Base-by-base conservation (phyloP, 1,140 invertebrate species). In the Leptinotarsa undecemlineata region DNA sequence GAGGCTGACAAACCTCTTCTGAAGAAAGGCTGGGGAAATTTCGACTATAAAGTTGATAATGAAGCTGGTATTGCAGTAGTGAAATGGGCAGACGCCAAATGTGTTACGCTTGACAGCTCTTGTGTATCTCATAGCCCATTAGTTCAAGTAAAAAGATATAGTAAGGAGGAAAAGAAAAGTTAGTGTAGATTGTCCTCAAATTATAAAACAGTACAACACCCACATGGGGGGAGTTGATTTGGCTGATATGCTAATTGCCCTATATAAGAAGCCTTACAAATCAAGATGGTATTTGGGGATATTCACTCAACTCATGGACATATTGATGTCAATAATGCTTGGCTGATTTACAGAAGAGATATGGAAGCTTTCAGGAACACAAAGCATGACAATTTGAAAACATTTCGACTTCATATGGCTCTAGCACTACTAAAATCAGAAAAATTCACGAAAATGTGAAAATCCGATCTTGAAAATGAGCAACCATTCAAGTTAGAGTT, bases 191-290 rank as follows among this genome's bases (percentile, higher is more conserved):
- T 15, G 76, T 19, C 76, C 73, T 21, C 11, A 68, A 20, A 63
- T 77, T 61, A 23, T 74, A 20, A 72, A 72, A 63, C 23, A 62
- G 11, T 77, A 77, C 47, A 77, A 77, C 68, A 69, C 63, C 5
- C 48, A 71, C 47, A 77, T 77, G 76, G 76, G 72, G 15, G 73
- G 69, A 15, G 76, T 77, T 15, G 73, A 75, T 33, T 47, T 77
- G 20, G 51, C 74, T 66, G 69, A 77, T 26, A 75, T 77, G 76
- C 33, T 69, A 15, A 62, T 72, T 20, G 26, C 63, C 11, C 47
- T 77, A 6, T 69, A 74, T 47, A 26, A 73, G 21, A 77, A 60
- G 6, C 26, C 48, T 20, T 8, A 71, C 4, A 23, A n/a, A 26
- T 47, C 42, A 5, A 74, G 71, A 42, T 76, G 21, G 64, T 76